These are phyloP conservation scores for Melanocharis versteri DNA, from an alignment of 2,113 vertebrate genomes.

Conservation along the genomic window DNA sequence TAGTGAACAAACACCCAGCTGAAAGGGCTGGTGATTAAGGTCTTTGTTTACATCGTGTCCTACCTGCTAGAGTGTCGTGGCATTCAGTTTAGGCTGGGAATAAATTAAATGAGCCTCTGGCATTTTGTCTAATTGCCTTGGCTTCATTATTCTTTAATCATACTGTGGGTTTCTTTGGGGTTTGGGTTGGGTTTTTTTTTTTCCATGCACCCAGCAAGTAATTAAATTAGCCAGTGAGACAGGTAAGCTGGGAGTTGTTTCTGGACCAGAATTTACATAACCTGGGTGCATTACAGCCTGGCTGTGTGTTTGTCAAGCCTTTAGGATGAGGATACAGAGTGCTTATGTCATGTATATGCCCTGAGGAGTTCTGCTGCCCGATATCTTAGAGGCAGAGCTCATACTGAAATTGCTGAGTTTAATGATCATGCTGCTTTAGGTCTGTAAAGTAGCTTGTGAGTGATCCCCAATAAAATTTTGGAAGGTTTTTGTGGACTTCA, in stretches of 20 bases:
- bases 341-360: background rate
- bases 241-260: background rate
- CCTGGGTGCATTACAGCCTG: background rate
- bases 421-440: background rate
- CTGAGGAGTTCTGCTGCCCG: background rate
- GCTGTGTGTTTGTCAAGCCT: background rate
- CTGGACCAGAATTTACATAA: background rate
- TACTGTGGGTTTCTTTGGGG: background rate
- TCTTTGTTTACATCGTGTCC: background rate
- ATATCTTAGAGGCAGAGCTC: background rate
- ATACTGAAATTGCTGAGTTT: background rate
- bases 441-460: background rate
- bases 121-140: background rate
- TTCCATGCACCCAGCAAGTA: background rate
- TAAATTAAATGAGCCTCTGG: background rate
- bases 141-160: background rate
- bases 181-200: background rate
- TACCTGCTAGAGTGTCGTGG: background rate
- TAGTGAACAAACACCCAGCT: background rate
- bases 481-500: background rate
- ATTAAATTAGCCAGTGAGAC: background rate
- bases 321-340: background rate
- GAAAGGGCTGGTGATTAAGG: background rate
- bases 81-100: background rate
- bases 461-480: background rate